Evolutionary conservation across 2,888 invertebrate genomes (phyloP), one percentile per base, ranked within the genome.

Genomic region (Chymomyza amoena): DNA sequence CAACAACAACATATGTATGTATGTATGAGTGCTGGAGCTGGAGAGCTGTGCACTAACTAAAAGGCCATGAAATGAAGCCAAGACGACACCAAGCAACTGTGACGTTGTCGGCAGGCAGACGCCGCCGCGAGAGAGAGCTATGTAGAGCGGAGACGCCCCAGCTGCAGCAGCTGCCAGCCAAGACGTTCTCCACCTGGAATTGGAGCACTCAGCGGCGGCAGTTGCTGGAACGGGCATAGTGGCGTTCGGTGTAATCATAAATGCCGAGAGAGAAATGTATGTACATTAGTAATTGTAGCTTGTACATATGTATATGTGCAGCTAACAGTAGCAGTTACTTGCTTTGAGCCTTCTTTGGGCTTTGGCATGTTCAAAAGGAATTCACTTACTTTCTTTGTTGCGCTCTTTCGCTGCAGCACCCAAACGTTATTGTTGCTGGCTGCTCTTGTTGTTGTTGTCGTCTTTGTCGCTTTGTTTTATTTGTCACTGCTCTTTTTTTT

Each of bases 321-420:
- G 13, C 13, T 13, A 45, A 45, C 39, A 45, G 13, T 45, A 60
- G 60, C 18, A 66, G 66, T 25, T 15, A 67, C 51, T 57, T 73
- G 75, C 68, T 64, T 45, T 65, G 54, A 54, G 69, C 80, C 84
- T 75, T 82, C 70, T 84, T 80, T 84, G 84, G 82, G 73, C 82
- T 79, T 45, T 72, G 73, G 73, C 73, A 77, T 66, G 70, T 71
- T 78, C 69, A 59, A 78, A 84, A 85, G 79, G 83, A 83, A 83
- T 84, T 63, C 76, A 83, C 83, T 83, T 83, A 83, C 83, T 83
- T 83, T 85, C 83, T 83, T 84, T 82, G 77, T 78, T 72, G 74
- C 39, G 51, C 45, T 45, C 69, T 78, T 63, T 61, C 69, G 61
- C 70, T 73, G 59, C 54, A 18, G 54, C 54, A 54, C 54, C 54